Evolutionary conservation across 2,888 invertebrate species (phyloP).

Genomic region (Sericinus montela): DNA sequence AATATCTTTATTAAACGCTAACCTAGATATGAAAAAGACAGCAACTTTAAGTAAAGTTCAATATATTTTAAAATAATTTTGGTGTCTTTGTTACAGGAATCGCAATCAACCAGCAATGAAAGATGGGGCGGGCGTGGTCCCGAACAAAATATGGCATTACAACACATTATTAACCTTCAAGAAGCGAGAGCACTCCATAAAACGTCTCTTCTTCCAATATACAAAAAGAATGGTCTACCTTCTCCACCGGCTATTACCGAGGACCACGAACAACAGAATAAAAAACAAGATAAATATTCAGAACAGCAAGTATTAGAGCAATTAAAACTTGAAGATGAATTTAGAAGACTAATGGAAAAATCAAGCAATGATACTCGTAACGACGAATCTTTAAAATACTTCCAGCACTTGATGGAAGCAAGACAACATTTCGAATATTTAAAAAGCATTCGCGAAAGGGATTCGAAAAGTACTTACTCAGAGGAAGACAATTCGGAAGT

Average conservation of each 20-base stretch:
- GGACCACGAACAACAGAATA: constrained; percentile 35
- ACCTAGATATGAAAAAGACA: no score
- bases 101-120: constrained; percentile 89
- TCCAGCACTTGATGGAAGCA: constrained; percentile 70
- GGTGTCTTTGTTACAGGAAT: constrained; percentile 83
- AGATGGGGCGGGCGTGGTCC: constrained; percentile 94
- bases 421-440: constrained; percentile 64
- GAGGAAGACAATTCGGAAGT: constrained; percentile 39
- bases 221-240: constrained; percentile 69
- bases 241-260: constrained; percentile 77
- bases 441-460: constrained; percentile 64
- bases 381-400: constrained; percentile 64
- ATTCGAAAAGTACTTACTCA: constrained; percentile 32
- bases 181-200: constrained; percentile 88
- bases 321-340: constrained; percentile 78
- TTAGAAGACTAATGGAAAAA: constrained; percentile 78
- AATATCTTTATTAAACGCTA: no score
- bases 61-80: neutral
- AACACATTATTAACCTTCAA: constrained; percentile 94
- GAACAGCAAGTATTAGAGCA: constrained; percentile 69
- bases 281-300: constrained; percentile 38
- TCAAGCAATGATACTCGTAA: constrained; percentile 67
- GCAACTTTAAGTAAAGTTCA: no score
- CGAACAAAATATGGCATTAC: constrained; percentile 94
- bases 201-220: constrained; percentile 73